phyloP scores from a whole-genome alignment of 2,888 invertebrate species.

The Yponomeuta sedellus region DNA sequence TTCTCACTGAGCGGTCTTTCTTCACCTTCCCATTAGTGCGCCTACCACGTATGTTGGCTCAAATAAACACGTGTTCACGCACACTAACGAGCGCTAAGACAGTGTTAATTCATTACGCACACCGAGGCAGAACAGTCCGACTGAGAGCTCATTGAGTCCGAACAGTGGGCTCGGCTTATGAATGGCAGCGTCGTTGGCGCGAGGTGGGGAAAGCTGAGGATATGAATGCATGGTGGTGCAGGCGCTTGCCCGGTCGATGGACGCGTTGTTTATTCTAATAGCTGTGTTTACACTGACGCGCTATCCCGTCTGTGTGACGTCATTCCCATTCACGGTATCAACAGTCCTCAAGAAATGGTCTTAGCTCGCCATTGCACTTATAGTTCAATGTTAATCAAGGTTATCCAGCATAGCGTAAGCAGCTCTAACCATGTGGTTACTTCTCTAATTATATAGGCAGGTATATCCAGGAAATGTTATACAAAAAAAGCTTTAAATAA shows the following conservation, averaged over 20 bases:
- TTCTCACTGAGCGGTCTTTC: background rate
- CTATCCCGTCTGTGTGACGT: background rate
- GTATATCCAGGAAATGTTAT: too few relatives aligned
- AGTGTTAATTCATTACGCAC: constrained; percentile 6
- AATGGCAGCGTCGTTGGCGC: background rate
- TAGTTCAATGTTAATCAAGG: too few relatives aligned
- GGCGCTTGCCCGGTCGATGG: constrained; percentile 8
- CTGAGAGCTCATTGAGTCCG: background rate
- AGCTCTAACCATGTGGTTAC: too few relatives aligned
- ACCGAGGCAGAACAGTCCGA: background rate
- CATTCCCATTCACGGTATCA: too few relatives aligned
- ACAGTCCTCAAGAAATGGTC: too few relatives aligned
- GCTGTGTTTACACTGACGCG: background rate
- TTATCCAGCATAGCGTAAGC: too few relatives aligned
- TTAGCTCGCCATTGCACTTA: too few relatives aligned
- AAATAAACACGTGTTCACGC: constrained; percentile 15
- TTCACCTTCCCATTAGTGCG: constrained; percentile 1
- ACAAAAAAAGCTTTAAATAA: too few relatives aligned
- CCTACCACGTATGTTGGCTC: constrained; percentile 14
- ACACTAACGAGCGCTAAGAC: constrained; percentile 12
- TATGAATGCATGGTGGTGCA: background rate
- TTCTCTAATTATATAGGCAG: too few relatives aligned
- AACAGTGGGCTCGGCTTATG: background rate
- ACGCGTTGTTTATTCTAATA: constrained; percentile 1
- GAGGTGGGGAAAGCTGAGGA: background rate